Conservation (phyloP, 2,888 invertebrate genomes). For the Herminia tarsipennalis region DNA sequence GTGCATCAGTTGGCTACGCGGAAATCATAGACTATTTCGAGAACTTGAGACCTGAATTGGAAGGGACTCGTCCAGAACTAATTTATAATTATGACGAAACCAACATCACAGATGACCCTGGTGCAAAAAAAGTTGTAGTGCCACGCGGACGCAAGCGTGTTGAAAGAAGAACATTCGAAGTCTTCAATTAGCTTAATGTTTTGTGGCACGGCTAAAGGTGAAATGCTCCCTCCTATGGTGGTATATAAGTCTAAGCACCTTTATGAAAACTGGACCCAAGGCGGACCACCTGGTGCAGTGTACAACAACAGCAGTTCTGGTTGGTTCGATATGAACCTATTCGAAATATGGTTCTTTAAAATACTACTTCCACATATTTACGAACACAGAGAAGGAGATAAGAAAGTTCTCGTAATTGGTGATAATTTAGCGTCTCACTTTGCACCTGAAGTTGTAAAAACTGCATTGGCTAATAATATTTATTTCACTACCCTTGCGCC, state of each 20-base stretch:
- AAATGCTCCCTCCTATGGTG: background rate
- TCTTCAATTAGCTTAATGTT: background rate
- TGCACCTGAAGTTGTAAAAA: background rate
- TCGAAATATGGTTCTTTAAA: background rate
- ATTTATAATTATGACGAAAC: background rate
- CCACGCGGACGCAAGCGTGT: background rate
- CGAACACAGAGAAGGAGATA: background rate
- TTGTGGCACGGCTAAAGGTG: background rate
- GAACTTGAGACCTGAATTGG: background rate
- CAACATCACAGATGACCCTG: background rate
- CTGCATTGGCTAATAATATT: background rate
- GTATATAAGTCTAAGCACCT: slow-evolving; percentile 1
- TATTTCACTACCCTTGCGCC: background rate
- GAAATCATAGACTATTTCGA: no score
- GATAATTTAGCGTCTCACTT: background rate
- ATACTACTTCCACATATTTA: background rate
- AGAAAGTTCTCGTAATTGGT: background rate
- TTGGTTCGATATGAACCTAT: background rate
- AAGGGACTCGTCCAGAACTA: background rate
- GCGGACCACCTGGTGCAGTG: background rate
- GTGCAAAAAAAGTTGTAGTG: background rate
- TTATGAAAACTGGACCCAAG: background rate
- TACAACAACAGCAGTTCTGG: background rate
- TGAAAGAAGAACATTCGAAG: slow-evolving; percentile 2
- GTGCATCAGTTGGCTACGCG: no score